Base-by-base conservation (phyloP, 2,888 invertebrate genomes). In the Cosmia pyralina region DNA sequence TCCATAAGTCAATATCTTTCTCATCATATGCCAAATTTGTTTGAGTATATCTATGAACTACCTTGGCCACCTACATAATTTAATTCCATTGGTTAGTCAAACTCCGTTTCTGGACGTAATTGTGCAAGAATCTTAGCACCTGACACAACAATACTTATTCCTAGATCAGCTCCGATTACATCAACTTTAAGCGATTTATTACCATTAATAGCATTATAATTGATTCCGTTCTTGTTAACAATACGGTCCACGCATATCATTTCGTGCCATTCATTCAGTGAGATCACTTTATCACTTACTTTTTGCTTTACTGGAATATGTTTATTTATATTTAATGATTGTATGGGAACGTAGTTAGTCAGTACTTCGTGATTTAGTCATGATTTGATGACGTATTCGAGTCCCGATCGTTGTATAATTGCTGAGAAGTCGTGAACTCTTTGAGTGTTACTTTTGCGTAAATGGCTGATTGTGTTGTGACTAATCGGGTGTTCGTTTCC, bases 381-480 rank as follows among this genome's bases (percentile, higher is more conserved):
- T 89, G 88, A 87, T 68, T 77, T 77, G 82, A 88, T 93, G 93
- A 92, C 92, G 93, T 89, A 79, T 85, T 79, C 78, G 82, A 81
- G 89, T 89, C 89, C 91, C 87, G 92, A 89, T 88, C 90, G 84
- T 81, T 86, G 87, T 88, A 87, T 93, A 94, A 93, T 93, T 89
- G 90, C 87, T 81, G 85, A 77, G 82, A 88, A 90, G 89, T 94
- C 94, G 94, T 94, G 94, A 91, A 93, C 91, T 89, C 90, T 89
- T 90, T 90, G 90, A 90, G 90, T 85, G 88, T 90, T 90, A 88
- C 86, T 91, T 92, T 93, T 92, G 92, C 91, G 92, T 90, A 93
- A 93, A 93, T 91, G 89, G 83, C 88, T 90, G 90, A 90, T 91
- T 92, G 89, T 89, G 76, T 88, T 94, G 93, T 94, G 94, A 94